Conservation (phyloP, 1,140 invertebrate species). For the Papilio machaon region DNA sequence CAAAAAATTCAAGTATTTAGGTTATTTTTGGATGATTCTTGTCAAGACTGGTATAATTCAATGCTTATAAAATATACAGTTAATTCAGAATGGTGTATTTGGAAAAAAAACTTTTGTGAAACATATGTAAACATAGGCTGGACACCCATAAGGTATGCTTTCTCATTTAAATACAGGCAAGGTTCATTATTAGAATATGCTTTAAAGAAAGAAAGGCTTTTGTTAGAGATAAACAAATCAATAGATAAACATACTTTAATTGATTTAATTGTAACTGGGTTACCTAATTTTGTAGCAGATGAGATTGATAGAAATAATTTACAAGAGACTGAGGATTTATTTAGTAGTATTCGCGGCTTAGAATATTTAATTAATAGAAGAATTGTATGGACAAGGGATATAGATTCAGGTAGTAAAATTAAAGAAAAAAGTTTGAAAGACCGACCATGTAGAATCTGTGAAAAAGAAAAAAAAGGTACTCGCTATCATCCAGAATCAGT, state of each 20-base stretch:
- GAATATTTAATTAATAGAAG: too few relatives aligned
- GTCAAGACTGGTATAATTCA: slow-evolving; percentile 58
- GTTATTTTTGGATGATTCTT: slow-evolving; percentile 56
- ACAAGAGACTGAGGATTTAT: too few relatives aligned
- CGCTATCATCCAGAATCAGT: too few relatives aligned
- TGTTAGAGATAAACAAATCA: slow-evolving; percentile 29
- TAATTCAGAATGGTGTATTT: slow-evolving; percentile 54
- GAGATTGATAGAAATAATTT: too few relatives aligned
- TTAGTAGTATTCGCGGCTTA: too few relatives aligned
- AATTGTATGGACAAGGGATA: too few relatives aligned
- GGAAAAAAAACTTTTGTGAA: slow-evolving; percentile 60
- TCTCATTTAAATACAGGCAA: slow-evolving; percentile 42
- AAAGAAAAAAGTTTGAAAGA: too few relatives aligned
- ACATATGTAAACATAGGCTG: slow-evolving; percentile 58
- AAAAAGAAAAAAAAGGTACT: too few relatives aligned
- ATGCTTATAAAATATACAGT: slow-evolving; percentile 56
- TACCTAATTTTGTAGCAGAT: too few relatives aligned
- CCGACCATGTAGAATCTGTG: too few relatives aligned
- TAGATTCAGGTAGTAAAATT: too few relatives aligned
- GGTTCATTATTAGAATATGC: slow-evolving; percentile 44
- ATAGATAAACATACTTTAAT: slow-evolving; percentile 12
- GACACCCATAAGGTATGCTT: slow-evolving; percentile 47
- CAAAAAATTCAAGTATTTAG: slow-evolving; percentile 50
- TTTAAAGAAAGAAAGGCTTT: slow-evolving; percentile 38
- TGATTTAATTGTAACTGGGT: too few relatives aligned